These are phyloP conservation scores for Anthopleura xanthogrammica DNA, from an alignment of 92 coral and sea anemone species.

Conservation along the genomic window DNA sequence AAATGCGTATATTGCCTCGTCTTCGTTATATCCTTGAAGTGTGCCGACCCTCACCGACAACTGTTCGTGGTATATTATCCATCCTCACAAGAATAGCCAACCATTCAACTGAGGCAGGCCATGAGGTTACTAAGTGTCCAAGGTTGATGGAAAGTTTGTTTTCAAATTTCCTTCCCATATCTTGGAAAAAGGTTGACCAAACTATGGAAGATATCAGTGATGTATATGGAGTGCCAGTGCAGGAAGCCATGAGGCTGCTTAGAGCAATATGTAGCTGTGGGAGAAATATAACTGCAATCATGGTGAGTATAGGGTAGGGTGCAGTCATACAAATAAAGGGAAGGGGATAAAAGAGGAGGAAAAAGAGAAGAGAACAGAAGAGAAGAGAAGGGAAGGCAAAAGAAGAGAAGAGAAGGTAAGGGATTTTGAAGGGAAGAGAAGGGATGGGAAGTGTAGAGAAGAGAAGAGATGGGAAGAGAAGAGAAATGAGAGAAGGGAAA, in stretches of 20 bases:
- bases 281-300: conserved; percentile 64
- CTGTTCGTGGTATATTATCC: conserved; percentile 60
- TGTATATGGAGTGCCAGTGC: conserved; percentile 71
- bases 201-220: conserved; percentile 35
- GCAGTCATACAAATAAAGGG: neutral
- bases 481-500: too few relatives aligned
- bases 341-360: neutral
- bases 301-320: conserved; percentile 47
- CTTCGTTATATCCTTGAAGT: conserved; percentile 94
- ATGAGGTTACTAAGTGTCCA: conserved; percentile 81
- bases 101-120: conserved; percentile 84
- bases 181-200: conserved; percentile 59
- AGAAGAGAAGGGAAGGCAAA: too few relatives aligned
- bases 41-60: conserved; percentile 72
- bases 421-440: too few relatives aligned
- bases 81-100: conserved; percentile 75
- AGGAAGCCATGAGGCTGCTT: conserved; percentile 76
- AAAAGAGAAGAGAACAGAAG: too few relatives aligned
- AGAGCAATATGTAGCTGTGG: conserved; percentile 81
- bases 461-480: too few relatives aligned
- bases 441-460: too few relatives aligned
- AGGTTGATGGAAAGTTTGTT: conserved; percentile 78
- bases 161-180: conserved; percentile 76
- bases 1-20: conserved; percentile 86
- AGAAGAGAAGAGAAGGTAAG: too few relatives aligned